Base-by-base conservation (phyloP, 2,113 vertebrate genomes). In the Bos indicus region DNA sequence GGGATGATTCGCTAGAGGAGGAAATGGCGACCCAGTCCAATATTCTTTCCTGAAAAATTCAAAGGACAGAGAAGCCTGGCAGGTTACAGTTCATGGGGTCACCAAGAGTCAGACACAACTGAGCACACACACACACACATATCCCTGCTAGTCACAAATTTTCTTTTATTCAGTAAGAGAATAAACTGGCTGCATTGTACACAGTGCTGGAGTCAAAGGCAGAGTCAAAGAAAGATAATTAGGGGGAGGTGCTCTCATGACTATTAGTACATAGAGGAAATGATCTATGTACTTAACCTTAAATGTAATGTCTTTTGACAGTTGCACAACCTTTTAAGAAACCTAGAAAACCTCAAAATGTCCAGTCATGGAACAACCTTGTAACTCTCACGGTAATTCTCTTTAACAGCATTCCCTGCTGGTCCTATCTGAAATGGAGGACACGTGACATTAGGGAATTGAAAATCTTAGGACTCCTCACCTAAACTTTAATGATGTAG, bases 291-390 rank as follows among this genome's bases (percentile, higher is more conserved):
- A 64, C 6, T 90, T 90, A 88, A 89, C 28, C 83, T 88, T 90
- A 91, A 94, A 83, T 23, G 78, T 96, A 97, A 71, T 21, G 19
- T 74, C 36, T 11, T 7, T 7, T 88, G 67, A 54, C 23, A 85
- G 52, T 90, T 13, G 95, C 14, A 1, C 43, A 74, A 52, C 25
- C 46, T 81, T 88, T 80, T 54, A 86, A 86, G 59, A 92, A 97
- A 86, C 23, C n/a, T 43, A 91, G 48, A 80, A 90, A 95, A 78
- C 14, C 36, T 97, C 90, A 54, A 78, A 95, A 82, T 82, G 54
- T 81, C 30, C 64, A 60, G n/a, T 95, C 59, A 54, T 5, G n/a
- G 85, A 84, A 86, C 90, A 96, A 93, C 59, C 6, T 82, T 60
- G 5, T 94, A 94, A 92, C 36, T 67, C 54, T 52, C 86, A 90